Conservation (phyloP, 2,888 invertebrate genomes). For the Phyto melanocephala region DNA sequence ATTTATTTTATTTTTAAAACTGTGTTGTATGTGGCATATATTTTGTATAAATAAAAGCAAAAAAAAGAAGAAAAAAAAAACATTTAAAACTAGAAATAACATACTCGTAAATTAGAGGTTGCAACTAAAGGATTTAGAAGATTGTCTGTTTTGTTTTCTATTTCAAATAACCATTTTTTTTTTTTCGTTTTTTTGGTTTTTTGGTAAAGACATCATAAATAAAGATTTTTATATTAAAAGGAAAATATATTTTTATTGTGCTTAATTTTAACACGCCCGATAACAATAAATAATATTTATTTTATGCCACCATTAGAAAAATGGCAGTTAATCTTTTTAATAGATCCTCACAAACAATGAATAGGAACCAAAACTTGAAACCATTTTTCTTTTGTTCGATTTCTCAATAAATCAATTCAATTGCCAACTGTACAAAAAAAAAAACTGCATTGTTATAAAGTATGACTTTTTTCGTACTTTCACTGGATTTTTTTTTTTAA, state of each 20-base stretch:
- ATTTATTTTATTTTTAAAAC: neutral
- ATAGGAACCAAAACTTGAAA: neutral
- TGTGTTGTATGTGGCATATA: neutral
- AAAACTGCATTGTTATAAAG: constrained; percentile 23
- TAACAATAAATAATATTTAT: constrained; percentile 43
- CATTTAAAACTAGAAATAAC: constrained; percentile 13
- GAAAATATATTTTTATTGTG: neutral
- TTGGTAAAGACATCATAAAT: constrained; percentile 31
- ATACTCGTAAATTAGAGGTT: constrained; percentile 47
- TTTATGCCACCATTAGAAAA: neutral
- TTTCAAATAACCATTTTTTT: neutral
- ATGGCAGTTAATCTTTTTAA: constrained; percentile 12
- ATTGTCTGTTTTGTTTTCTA: neutral
- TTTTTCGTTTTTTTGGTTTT: neutral
- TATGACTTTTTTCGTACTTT: constrained; percentile 14
- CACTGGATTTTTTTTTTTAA: neutral
- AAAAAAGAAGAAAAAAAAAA: too few relatives aligned
- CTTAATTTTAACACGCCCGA: constrained; percentile 34
- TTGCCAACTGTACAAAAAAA: constrained; percentile 6
- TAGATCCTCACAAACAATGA: neutral
- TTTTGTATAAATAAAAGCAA: too few relatives aligned
- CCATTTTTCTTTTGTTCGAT: neutral
- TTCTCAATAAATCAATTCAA: constrained; percentile 36
- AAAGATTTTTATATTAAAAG: constrained; percentile 18
- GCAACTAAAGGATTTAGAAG: constrained; percentile 50